A percentile compares a stretch with the other conserved stretches of the same genome.
These are phyloP conservation scores for Aldrovandia affinis DNA, from an alignment of 2,797 vertebrate species.

Conservation along the genomic window DNA sequence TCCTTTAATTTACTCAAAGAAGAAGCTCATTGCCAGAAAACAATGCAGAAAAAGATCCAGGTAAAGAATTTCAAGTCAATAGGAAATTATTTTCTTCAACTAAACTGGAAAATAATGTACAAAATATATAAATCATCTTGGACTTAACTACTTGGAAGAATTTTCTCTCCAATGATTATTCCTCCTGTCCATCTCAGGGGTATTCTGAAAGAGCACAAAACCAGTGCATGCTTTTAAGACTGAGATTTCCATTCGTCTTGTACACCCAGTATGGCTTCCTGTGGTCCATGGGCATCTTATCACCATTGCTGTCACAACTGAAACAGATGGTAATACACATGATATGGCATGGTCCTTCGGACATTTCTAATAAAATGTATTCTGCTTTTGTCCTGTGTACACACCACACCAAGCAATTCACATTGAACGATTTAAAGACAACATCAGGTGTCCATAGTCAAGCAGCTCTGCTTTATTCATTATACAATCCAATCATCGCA, in stretches of 20 bases:
- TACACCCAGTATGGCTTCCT: neutral
- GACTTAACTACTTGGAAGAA: neutral
- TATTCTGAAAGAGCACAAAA: neutral
- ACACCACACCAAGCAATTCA: neutral
- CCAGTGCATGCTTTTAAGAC: neutral
- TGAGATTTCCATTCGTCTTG: neutral
- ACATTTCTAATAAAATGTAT: neutral
- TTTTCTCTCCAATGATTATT: neutral
- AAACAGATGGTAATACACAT: neutral
- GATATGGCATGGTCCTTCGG: neutral
- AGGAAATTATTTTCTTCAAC: neutral
- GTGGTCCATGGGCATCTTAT: neutral
- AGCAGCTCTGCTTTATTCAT: neutral
- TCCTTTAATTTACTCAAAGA: neutral
- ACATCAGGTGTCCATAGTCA: neutral
- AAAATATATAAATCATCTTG: neutral
- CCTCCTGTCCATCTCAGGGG: neutral
- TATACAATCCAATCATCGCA: neutral
- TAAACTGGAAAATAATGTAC: neutral
- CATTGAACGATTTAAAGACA: neutral
- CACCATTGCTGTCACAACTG: neutral
- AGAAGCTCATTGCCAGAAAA: neutral
- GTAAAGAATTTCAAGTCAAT: neutral
- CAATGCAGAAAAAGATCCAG: neutral
- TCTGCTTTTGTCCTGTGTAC: neutral